These are phyloP conservation scores for Trinectes maculatus DNA, from an alignment of 2,113 vertebrate genomes.

Conservation along the genomic window DNA sequence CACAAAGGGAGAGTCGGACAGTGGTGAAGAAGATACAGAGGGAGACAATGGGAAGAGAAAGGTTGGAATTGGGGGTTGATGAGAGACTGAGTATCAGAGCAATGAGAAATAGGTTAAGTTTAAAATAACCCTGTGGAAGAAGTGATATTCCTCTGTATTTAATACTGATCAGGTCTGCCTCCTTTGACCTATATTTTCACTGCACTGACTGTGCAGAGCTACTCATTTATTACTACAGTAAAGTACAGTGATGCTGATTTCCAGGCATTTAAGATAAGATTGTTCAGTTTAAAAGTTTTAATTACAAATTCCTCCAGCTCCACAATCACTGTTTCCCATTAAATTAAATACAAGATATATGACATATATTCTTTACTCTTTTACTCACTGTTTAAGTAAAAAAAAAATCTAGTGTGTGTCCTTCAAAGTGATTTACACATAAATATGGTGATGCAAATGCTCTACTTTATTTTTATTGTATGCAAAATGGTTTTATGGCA, in stretches of 20 bases:
- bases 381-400: too few species aligned
- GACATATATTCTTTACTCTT: background rate
- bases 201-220: slow-evolving; percentile 18
- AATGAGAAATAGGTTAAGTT: slow-evolving; percentile 19
- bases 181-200: slow-evolving; percentile 24
- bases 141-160: slow-evolving; percentile 42
- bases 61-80: background rate
- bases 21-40: background rate
- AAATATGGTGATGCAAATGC: slow-evolving; percentile 16
- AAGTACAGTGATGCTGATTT: slow-evolving; percentile 36
- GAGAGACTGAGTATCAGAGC: slow-evolving; percentile 2
- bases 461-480: slow-evolving; percentile 28
- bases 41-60: background rate
- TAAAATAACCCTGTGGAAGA: slow-evolving; percentile 40
- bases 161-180: slow-evolving; percentile 51
- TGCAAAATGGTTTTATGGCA: slow-evolving; percentile 23
- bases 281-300: slow-evolving; percentile 14
- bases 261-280: slow-evolving; percentile 12
- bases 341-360: slow-evolving; percentile 10
- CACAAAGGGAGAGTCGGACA: too few species aligned
- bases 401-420: too few species aligned
- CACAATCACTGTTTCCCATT: background rate
- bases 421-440: slow-evolving; percentile 16
- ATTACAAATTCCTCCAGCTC: background rate
- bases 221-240: slow-evolving; percentile 27